These are phyloP conservation scores for Hipparchia sbordonii DNA, from an alignment of 2,888 invertebrate genomes.

Conservation along the genomic window DNA sequence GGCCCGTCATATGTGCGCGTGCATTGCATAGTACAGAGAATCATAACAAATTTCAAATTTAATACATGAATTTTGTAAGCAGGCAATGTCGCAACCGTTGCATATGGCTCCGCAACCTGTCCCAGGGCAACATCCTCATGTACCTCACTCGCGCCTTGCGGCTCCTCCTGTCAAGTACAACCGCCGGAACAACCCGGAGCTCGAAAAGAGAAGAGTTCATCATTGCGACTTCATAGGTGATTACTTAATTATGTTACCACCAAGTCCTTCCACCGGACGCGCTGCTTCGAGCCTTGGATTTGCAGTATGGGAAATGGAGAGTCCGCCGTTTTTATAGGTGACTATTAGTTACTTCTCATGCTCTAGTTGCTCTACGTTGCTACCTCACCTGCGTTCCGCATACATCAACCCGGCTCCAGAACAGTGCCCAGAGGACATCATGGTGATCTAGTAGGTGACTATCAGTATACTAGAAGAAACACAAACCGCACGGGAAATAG, in stretches of 20 bases:
- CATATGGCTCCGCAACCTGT: conserved; percentile 53
- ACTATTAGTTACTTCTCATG: conserved; percentile 4
- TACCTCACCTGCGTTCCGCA: background rate
- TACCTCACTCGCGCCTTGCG: conserved; percentile 62
- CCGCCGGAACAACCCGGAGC: conserved; percentile 97
- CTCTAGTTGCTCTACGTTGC: background rate
- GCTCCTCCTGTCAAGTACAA: conserved; percentile 88
- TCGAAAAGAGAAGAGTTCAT: conserved; percentile 97
- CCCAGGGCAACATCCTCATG: conserved; percentile 43
- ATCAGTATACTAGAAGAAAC: background rate
- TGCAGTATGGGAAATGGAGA: conserved; percentile 5
- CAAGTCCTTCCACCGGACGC: background rate
- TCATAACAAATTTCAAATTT: too few species aligned
- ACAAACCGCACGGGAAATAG: background rate
- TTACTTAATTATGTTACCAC: background rate
- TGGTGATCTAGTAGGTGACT: conserved; percentile 1
- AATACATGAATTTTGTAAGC: background rate
- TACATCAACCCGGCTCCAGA: background rate
- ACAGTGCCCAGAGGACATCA: background rate
- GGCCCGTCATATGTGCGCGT: too few species aligned
- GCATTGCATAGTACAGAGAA: too few species aligned
- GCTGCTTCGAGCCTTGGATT: background rate
- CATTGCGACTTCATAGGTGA: conserved; percentile 97
- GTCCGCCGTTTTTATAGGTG: conserved; percentile 8
- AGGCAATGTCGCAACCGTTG: conserved; percentile 61